A percentile compares a stretch with the other conserved stretches of the same genome.
Evolutionary conservation across 2,888 invertebrate genomes (phyloP).

Genomic region (Teleiodes luculella): DNA sequence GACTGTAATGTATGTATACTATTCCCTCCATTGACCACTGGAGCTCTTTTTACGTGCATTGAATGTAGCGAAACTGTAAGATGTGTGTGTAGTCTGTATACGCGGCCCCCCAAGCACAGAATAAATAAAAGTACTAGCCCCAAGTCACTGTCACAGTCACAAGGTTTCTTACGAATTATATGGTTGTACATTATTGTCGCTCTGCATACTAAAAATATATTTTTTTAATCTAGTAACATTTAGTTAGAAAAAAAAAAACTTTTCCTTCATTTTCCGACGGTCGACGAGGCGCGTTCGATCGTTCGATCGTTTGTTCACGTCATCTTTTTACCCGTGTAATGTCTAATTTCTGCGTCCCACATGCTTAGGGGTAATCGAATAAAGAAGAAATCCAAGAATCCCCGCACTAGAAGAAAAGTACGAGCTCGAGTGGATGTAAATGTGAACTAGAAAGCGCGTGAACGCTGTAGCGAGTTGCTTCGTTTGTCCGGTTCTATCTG

Average conservation of each 20-base stretch:
- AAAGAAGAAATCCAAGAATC: conserved; percentile 70
- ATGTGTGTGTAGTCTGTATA: too few relatives aligned
- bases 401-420: conserved; percentile 70
- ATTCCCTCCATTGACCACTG: too few relatives aligned
- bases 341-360: conserved; percentile 71
- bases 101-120: too few relatives aligned
- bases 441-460: conserved; percentile 71
- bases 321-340: conserved; percentile 70
- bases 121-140: too few relatives aligned
- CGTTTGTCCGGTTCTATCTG: conserved; percentile 73
- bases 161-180: too few relatives aligned
- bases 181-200: too few relatives aligned
- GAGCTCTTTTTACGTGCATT: too few relatives aligned
- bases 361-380: conserved; percentile 73
- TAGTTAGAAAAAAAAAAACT: not conserved
- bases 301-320: conserved; percentile 67
- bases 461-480: conserved; percentile 60
- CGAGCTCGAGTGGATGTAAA: conserved; percentile 52
- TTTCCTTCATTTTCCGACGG: conserved; percentile 46
- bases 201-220: too few relatives aligned
- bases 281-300: conserved; percentile 57
- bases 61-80: too few relatives aligned
- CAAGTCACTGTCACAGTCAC: too few relatives aligned
- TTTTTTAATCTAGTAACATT: conserved; percentile 5
- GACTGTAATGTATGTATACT: too few relatives aligned